Evolutionary conservation across 2,113 vertebrate genomes (phyloP), one percentile per base, ranked within the genome.

Genomic region (Gadus chalcogrammus): DNA sequence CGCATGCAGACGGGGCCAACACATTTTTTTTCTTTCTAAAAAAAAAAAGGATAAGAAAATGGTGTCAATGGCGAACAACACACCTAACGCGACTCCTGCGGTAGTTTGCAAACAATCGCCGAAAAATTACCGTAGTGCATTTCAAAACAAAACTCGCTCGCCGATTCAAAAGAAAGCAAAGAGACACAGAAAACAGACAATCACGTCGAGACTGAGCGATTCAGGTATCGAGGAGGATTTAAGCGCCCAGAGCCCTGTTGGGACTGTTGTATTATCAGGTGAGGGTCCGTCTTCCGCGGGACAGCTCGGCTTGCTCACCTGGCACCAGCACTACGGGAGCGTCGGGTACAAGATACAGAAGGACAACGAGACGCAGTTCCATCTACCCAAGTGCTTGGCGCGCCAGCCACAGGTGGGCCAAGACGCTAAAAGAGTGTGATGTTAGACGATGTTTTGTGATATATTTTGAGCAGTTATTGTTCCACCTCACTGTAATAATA

Each of bases 391-490:
- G 67, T 93, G 94, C 69, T 75, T 98, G 67, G 91, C 90, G 15
- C 88, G 77, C 27, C 96, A 98, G 79, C 94, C 96, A 6, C 95
- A 97, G 90, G 96, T 98, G 88, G 61, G 60, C n/a, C 20, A 61
- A 20, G 20, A 22, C 58, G 58, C 13, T 17, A 15, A 7, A 15
- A 56, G 53, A 17, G 53, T 56, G 3, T 56, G 31, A 35, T 35
- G 31, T 35, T 35, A 35, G 31, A 35, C 2, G 31, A 35, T 35
- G 31, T 35, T 35, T 35, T 35, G 4, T 35, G 4, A 35, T 35
- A 35, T 35, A 35, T 4, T 35, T 35, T 35, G 31, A 48, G 42
- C 42, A 48, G 8, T 12, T 48, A 13, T 13, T 48, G 42, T 48
- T 48, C 1, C 31, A 35, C 31, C 6, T 4, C 31, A 35, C 31